Evolutionary conservation across 2,113 vertebrate species (phyloP), one percentile per base, ranked within the genome.

Genomic region (Artemisiospiza belli): DNA sequence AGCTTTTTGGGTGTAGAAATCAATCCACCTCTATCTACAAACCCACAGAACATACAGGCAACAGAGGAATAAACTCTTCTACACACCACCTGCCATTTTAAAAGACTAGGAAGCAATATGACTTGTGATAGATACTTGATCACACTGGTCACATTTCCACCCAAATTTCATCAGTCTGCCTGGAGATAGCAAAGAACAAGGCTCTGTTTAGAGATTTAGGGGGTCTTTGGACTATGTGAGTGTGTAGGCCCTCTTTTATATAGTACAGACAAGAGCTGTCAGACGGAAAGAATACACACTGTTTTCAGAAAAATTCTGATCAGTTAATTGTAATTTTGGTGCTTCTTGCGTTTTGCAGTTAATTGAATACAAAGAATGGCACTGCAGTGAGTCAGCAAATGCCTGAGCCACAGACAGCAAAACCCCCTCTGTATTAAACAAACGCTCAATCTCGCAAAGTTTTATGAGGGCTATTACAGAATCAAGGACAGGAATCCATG

Each of bases 361-460:
- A 87, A 78, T 18, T 72, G 61, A 92, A 94, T 79, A 37, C 30
- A 79, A 89, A 92, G 76, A 90, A 75, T 62, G 69, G 61, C 16
- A 72, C 12, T 30, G n/a, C 15, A 72, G 21, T 76, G 83, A 95
- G 74, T 89, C 80, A 95, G 80, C 92, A 94, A 87, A 92, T 83
- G 67, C 30, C n/a, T 59, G 47, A 68, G 54, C 31, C 41, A 37
- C 16, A 49, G 81, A 81, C 27, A 89, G 83, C 47, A 84, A 61
- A 57, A 85, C n/a, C 46, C 12, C 5, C 12, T 70, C 20, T 83
- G 28, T 47, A 69, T 51, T 84, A 73, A 81, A 55, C 39, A 81
- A 92, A 80, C 33, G 35, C 30, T 87, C 57, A 47, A 3, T 78
- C 18, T 44, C 75, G 73, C 31, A 63, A 77, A 90, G 35, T 74